A percentile compares a stretch with the other conserved stretches of the same genome.
phyloP scores from a whole-genome alignment of 1,140 invertebrate genomes.

The Euura lappo region DNA sequence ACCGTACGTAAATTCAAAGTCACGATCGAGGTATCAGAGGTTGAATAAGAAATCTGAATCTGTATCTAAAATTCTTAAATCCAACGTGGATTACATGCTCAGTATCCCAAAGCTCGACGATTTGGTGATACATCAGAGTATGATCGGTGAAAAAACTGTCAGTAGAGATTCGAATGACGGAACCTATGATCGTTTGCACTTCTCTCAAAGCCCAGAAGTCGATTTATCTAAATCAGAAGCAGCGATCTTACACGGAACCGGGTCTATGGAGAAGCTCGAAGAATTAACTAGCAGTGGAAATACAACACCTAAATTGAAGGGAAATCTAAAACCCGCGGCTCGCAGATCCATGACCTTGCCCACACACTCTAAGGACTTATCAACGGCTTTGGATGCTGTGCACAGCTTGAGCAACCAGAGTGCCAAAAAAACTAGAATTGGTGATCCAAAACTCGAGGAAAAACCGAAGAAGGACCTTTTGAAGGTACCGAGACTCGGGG shows the following conservation, averaged over 20 bases:
- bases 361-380: neutral
- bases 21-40: neutral
- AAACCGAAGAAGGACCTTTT: constrained; percentile 13
- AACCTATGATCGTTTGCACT: neutral
- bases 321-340: neutral
- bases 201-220: no score
- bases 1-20: neutral
- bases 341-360: neutral
- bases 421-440: constrained; percentile 28
- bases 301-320: neutral
- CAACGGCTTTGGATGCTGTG: neutral
- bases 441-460: constrained; percentile 1
- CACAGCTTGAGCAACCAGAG: constrained; percentile 18
- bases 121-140: neutral
- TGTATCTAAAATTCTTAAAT: neutral
- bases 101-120: constrained; percentile 8
- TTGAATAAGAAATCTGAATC: constrained; percentile 8
- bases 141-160: neutral
- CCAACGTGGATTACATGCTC: neutral
- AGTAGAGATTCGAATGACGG: neutral
- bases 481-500: constrained; percentile 15
- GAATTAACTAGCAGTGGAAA: no score
- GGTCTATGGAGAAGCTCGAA: no score
- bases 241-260: neutral
- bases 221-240: neutral